Conservation (phyloP, 2,113 vertebrate species). For the Hyla sarda region DNA sequence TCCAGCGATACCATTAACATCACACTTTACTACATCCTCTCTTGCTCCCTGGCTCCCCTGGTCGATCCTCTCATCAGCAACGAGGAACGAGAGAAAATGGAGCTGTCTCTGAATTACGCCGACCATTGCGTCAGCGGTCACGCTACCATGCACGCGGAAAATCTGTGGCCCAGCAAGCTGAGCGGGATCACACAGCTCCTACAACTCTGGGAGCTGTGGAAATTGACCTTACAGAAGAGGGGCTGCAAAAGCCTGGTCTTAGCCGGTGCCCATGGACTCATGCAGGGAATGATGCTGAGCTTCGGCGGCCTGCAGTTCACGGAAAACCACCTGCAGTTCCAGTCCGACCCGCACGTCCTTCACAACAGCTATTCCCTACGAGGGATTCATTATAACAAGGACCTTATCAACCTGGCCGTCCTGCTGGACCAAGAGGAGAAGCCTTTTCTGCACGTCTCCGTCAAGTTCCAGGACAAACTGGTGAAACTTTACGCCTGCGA, state of each 20-base stretch:
- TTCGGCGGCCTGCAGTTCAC: conserved; percentile 98
- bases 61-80: conserved; percentile 74
- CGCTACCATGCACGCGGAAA: conserved; percentile 94
- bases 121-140: conserved; percentile 98
- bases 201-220: conserved; percentile 93
- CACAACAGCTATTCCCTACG: conserved; percentile 95
- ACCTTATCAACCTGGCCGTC: conserved; percentile 89
- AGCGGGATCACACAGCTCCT: conserved; percentile 81
- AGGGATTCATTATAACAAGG: conserved; percentile 93
- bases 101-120: conserved; percentile 88
- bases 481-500: conserved; percentile 92
- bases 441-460: conserved; percentile 90
- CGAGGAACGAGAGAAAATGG: conserved; percentile 83
- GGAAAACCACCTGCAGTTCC: conserved; percentile 97
- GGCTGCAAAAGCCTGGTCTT: conserved; percentile 90
- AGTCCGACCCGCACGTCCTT: conserved; percentile 91
- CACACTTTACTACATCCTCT: conserved; percentile 92
- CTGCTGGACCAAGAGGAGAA: conserved; percentile 85
- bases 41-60: conserved; percentile 82
- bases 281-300: conserved; percentile 96
- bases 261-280: conserved; percentile 87
- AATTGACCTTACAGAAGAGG: conserved; percentile 90
- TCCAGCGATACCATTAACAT: conserved; percentile 91
- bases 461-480: conserved; percentile 86
- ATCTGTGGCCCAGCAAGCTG: conserved; percentile 88